Evolutionary conservation across 1,140 invertebrate species (phyloP).

Genomic region (Leptinotarsa defecta): DNA sequence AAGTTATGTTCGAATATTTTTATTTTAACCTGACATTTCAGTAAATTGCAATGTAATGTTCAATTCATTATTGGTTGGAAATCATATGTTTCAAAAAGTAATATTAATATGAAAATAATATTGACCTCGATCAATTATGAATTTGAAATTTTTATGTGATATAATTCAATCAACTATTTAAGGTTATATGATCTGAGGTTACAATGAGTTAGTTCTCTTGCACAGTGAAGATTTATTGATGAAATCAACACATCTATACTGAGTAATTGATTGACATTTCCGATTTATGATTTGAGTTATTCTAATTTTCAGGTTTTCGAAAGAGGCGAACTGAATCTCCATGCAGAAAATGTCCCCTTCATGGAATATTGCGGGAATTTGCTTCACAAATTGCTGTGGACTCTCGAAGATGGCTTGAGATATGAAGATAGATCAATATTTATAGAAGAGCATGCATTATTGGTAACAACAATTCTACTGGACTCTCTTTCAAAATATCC

Average conservation of each 20-base stretch:
- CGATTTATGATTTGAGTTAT: background rate
- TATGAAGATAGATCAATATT: conserved; percentile 51
- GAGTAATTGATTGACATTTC: conserved; percentile 1
- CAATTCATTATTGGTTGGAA: too few relatives aligned
- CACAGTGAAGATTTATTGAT: too few relatives aligned
- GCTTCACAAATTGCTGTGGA: conserved; percentile 46
- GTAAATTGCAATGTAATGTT: too few relatives aligned
- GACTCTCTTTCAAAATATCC: conserved; percentile 40
- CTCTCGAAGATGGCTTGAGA: conserved; percentile 42
- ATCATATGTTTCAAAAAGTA: too few relatives aligned
- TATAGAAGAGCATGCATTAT: conserved; percentile 46
- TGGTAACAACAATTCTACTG: conserved; percentile 44
- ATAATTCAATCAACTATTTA: too few relatives aligned
- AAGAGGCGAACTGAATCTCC: conserved; percentile 43
- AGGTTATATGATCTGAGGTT: too few relatives aligned
- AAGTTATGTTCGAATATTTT: too few relatives aligned
- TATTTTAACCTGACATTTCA: too few relatives aligned
- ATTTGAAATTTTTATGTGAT: too few relatives aligned
- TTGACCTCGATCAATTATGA: too few relatives aligned
- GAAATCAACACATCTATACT: background rate
- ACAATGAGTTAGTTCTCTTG: too few relatives aligned
- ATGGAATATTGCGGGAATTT: conserved; percentile 36
- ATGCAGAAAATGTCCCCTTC: conserved; percentile 45
- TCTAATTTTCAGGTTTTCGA: conserved; percentile 43
- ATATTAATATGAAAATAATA: too few relatives aligned